Conservation (phyloP, 1,140 invertebrate genomes). For the Araneus ventricosus region DNA sequence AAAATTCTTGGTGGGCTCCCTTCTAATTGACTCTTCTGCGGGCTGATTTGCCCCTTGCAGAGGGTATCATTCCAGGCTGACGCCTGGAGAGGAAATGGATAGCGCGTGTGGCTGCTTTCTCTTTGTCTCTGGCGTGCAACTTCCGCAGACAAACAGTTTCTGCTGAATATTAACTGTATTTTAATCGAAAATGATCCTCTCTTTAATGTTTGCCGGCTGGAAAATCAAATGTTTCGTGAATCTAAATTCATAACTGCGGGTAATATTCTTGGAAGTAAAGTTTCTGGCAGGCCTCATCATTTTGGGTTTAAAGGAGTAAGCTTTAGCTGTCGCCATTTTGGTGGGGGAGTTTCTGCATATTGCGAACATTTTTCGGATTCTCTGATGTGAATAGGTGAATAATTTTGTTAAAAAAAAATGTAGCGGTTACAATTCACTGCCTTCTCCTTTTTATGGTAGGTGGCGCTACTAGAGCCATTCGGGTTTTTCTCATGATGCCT, state of each 20-base stretch:
- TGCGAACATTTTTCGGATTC: neutral
- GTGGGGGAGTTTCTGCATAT: conserved; percentile 9
- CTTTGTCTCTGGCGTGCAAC: conserved; percentile 48
- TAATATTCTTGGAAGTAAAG: conserved; percentile 73
- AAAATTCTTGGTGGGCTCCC: conserved; percentile 59
- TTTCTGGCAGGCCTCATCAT: conserved; percentile 65
- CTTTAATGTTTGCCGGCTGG: conserved; percentile 60
- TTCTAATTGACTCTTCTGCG: conserved; percentile 51
- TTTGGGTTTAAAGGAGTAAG: conserved; percentile 24
- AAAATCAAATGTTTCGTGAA: conserved; percentile 75
- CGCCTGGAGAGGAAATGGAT: conserved; percentile 52
- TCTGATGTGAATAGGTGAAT: neutral
- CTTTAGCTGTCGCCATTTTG: conserved; percentile 65
- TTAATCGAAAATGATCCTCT: conserved; percentile 74
- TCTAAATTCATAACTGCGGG: conserved; percentile 71
- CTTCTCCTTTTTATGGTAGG: no score
- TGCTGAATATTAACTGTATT: conserved; percentile 75
- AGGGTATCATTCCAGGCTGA: conserved; percentile 42
- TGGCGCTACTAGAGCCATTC: no score
- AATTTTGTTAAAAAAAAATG: no score
- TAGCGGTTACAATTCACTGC: no score
- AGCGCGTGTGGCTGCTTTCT: conserved; percentile 15
- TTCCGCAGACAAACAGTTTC: conserved; percentile 68
- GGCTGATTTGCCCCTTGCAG: neutral
- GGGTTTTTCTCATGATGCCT: no score